Evolutionary conservation across 2,888 invertebrate species (phyloP).

Genomic region (Allacma fusca): DNA sequence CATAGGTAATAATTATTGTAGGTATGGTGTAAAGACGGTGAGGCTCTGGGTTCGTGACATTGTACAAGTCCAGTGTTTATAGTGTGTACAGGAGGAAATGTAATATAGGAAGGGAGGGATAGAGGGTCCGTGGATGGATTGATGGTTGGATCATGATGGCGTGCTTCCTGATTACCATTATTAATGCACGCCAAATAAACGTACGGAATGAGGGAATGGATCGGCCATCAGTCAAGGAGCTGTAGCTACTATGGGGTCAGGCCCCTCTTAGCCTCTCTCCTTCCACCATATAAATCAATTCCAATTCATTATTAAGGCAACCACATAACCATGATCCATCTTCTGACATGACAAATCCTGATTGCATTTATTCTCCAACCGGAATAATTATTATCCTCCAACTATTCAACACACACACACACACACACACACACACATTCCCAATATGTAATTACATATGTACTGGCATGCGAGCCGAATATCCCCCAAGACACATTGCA

Average conservation of each 20-base stretch:
- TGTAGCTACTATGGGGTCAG: conserved; percentile 41
- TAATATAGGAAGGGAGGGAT: conserved; percentile 18
- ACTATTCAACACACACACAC: too few relatives aligned
- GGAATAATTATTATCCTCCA: too few relatives aligned
- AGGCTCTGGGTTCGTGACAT: conserved; percentile 58
- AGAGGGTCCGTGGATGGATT: conserved; percentile 34
- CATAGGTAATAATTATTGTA: too few relatives aligned
- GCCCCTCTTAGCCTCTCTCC: conserved; percentile 45
- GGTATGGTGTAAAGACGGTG: conserved; percentile 44
- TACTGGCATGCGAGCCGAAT: not conserved
- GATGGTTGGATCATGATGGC: conserved; percentile 51
- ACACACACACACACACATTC: too few relatives aligned
- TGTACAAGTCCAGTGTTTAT: conserved; percentile 54
- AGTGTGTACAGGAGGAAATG: not conserved
- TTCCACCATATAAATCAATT: conserved; percentile 28
- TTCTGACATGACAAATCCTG: not conserved
- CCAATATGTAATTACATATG: not conserved
- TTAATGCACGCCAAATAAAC: conserved; percentile 13
- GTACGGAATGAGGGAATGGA: not conserved
- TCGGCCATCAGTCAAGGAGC: not conserved
- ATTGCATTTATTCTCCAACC: too few relatives aligned
- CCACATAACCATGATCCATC: not conserved
- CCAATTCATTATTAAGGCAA: conserved; percentile 13
- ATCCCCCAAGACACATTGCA: too few relatives aligned
- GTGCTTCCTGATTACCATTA: conserved; percentile 51